A percentile compares a stretch with the other conserved stretches of the same genome.
Evolutionary conservation across 2,797 vertebrate species (phyloP).

Genomic region (Falco novaeseelandiae): DNA sequence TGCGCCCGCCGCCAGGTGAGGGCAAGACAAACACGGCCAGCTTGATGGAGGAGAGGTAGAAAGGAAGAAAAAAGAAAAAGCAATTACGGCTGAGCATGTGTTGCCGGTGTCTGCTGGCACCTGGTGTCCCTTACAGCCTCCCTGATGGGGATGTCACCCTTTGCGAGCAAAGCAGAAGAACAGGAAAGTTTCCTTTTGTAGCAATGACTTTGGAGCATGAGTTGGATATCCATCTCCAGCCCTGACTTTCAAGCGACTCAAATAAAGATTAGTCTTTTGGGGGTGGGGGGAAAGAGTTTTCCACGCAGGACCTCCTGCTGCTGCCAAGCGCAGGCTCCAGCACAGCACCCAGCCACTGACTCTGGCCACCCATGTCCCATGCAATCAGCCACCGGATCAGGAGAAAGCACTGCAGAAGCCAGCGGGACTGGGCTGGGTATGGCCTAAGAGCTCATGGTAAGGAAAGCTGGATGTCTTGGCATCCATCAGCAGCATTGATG

Average conservation of each 20-base stretch:
- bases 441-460: not conserved
- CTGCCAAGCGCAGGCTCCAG: not conserved
- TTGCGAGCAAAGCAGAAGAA: not conserved
- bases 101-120: not conserved
- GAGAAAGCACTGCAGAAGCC: not conserved
- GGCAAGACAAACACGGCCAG: not conserved
- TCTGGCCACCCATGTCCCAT: not conserved
- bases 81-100: not conserved
- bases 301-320: not conserved
- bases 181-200: not conserved
- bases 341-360: not conserved
- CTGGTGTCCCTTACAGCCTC: not conserved
- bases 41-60: not conserved
- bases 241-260: not conserved
- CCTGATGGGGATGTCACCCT: not conserved
- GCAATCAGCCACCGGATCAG: not conserved
- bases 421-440: rapidly evolving
- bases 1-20: not conserved
- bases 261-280: not conserved
- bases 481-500: not conserved
- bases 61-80: not conserved
- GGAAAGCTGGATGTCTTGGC: not conserved
- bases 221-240: not conserved
- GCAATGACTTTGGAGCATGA: not conserved
- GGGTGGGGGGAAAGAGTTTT: not conserved